These are phyloP conservation scores for Nebria brevicollis DNA, from an alignment of 2,888 invertebrate species.

Conservation along the genomic window DNA sequence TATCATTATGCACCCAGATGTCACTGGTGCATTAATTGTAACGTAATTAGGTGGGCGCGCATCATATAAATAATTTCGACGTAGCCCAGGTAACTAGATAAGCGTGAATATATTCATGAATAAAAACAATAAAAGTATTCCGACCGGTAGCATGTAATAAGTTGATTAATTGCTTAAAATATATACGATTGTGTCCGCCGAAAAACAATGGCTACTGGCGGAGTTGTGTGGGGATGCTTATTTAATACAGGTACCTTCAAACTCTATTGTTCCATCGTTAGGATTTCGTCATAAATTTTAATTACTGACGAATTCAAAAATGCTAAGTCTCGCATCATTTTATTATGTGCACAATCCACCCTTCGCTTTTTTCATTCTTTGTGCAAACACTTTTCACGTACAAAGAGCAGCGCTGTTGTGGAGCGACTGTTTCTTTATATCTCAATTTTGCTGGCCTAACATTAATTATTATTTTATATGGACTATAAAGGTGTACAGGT, in stretches of 20 bases:
- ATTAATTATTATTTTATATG: constrained; percentile 47
- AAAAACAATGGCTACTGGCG: constrained; percentile 35
- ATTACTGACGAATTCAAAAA: constrained; percentile 45
- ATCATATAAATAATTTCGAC: constrained; percentile 23
- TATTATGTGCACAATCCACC: constrained; percentile 38
- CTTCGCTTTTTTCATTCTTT: constrained; percentile 39
- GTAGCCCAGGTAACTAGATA: constrained; percentile 30
- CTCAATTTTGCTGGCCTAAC: constrained; percentile 42
- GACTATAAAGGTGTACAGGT: constrained; percentile 28
- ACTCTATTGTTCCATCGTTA: constrained; percentile 39
- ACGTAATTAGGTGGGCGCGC: constrained; percentile 35
- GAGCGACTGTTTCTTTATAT: constrained; percentile 34
- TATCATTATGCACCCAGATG: constrained; percentile 31
- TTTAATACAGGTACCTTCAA: constrained; percentile 28
- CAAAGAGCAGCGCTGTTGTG: constrained; percentile 10
- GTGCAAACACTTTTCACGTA: constrained; percentile 34
- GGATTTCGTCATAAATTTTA: constrained; percentile 47
- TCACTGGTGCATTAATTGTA: constrained; percentile 37
- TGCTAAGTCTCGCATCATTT: constrained; percentile 42
- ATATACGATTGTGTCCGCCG: constrained; percentile 28
- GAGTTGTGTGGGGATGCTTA: constrained; percentile 28
- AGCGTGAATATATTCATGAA: constrained; percentile 38
- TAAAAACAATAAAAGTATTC: constrained; percentile 38
- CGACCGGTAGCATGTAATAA: constrained; percentile 40
- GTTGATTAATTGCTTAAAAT: constrained; percentile 45